These are phyloP conservation scores for Caenorhabditis inopinata DNA, from an alignment of 1,140 invertebrate genomes.

Conservation along the genomic window DNA sequence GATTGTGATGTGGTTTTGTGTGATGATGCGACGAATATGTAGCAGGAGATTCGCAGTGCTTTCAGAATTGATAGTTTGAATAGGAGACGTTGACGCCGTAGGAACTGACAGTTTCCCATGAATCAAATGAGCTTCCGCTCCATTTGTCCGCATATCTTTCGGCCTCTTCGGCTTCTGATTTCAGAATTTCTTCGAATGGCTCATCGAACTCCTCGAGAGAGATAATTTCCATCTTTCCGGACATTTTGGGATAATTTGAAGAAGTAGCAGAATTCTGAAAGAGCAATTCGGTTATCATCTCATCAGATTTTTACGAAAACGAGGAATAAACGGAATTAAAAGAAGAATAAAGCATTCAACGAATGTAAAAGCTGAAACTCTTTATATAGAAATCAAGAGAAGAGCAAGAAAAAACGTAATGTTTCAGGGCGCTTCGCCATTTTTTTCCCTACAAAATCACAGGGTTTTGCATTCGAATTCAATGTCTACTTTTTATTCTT, in stretches of 20 bases:
- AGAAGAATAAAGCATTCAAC: not conserved
- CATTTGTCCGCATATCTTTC: conserved; percentile 29
- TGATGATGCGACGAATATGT: too few relatives aligned
- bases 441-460: not conserved
- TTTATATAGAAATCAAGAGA: not conserved
- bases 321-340: not conserved
- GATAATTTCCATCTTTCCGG: conserved; percentile 6
- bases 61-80: conserved; percentile 19
- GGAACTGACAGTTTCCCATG: conserved; percentile 23
- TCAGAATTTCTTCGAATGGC: conserved; percentile 19
- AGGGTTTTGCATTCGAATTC: not conserved
- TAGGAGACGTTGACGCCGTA: conserved; percentile 6
- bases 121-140: not conserved
- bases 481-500: not conserved
- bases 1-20: too few relatives aligned
- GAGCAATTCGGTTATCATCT: too few relatives aligned
- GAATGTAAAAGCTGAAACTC: too few relatives aligned
- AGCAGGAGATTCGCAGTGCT: too few relatives aligned
- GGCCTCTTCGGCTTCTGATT: conserved; percentile 30
- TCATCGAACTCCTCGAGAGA: conserved; percentile 18
- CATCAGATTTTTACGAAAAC: too few relatives aligned
- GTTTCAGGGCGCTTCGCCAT: too few relatives aligned
- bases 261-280: not conserved
- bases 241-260: not conserved
- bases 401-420: not conserved